Evolutionary conservation across 2,888 invertebrate species (phyloP).

Genomic region (Adelphocoris suturalis): DNA sequence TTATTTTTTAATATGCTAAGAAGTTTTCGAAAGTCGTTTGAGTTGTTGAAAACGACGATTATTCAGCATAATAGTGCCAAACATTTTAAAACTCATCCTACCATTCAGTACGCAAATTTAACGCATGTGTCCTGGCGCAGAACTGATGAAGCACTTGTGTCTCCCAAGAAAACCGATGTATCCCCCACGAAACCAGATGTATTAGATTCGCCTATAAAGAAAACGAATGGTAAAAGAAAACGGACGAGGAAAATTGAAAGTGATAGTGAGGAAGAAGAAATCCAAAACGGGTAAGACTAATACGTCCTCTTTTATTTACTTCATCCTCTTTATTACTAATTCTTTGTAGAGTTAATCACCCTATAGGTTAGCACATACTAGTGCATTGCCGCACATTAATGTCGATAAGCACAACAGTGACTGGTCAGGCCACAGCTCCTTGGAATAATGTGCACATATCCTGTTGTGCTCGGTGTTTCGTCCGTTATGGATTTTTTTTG

Average conservation of each 20-base stretch:
- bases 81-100: background rate
- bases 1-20: constrained; percentile 12
- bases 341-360: too few relatives aligned
- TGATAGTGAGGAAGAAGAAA: constrained; percentile 76
- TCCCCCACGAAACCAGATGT: background rate
- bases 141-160: constrained; percentile 44
- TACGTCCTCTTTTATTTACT: background rate
- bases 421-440: too few relatives aligned
- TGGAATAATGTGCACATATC: too few relatives aligned
- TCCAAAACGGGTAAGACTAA: constrained; percentile 28
- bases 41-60: background rate
- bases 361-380: too few relatives aligned
- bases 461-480: too few relatives aligned
- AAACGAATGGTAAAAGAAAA: constrained; percentile 74
- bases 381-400: too few relatives aligned
- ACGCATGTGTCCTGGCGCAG: constrained; percentile 59
- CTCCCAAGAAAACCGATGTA: constrained; percentile 44
- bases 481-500: too few relatives aligned
- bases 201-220: constrained; percentile 72
- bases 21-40: background rate
- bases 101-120: constrained; percentile 19
- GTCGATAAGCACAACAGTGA: too few relatives aligned
- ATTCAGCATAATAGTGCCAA: background rate
- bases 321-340: too few relatives aligned
- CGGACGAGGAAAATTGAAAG: constrained; percentile 74